phyloP scores from a whole-genome alignment of 2,113 vertebrate species.

The Strigops habroptila region DNA sequence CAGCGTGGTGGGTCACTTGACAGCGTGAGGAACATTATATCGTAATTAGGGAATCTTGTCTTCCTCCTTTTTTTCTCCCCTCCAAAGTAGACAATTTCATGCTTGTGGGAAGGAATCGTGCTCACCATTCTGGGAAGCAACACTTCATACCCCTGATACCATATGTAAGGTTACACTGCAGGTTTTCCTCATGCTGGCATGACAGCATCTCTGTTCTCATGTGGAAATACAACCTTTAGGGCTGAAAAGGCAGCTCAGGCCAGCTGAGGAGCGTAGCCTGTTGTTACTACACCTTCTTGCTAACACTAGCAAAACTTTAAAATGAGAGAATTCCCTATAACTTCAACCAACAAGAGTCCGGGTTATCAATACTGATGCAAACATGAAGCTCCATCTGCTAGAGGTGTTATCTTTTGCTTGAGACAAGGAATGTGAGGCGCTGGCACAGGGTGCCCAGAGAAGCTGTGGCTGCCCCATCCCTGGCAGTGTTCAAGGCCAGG shows the following conservation, averaged over 20 bases:
- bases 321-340: background rate
- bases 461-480: no score
- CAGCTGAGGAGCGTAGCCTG: background rate
- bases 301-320: background rate
- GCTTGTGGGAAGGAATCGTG: background rate
- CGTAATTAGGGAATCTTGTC: background rate
- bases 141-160: background rate
- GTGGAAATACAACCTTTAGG: background rate
- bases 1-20: background rate
- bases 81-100: background rate
- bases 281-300: background rate
- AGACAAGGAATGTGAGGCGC: background rate
- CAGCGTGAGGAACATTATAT: background rate
- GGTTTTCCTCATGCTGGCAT: background rate
- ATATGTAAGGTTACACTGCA: rapidly evolving
- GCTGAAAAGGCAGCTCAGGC: background rate
- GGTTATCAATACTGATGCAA: background rate
- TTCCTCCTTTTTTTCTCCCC: background rate
- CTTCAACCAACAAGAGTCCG: background rate
- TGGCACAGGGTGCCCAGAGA: no score
- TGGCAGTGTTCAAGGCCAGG: no score
- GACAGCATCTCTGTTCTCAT: background rate
- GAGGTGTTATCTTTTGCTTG: background rate
- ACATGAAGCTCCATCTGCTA: background rate
- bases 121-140: background rate